Conservation (phyloP, 2,888 invertebrate species). For the Panopea generosa region DNA sequence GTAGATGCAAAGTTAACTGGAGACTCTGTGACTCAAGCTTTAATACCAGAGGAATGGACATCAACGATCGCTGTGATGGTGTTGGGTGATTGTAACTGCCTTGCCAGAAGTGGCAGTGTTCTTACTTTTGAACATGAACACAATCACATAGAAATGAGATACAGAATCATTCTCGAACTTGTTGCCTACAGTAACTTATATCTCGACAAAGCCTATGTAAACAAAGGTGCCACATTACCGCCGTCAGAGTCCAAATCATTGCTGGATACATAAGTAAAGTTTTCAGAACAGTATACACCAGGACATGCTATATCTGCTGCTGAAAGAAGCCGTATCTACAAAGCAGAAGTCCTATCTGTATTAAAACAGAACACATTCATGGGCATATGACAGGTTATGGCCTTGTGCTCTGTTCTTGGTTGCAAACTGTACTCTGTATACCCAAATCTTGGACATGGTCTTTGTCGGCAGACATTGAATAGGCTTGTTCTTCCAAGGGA, state of each 20-base stretch:
- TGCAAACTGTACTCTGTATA: conserved; percentile 37
- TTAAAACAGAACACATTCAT: conserved; percentile 21
- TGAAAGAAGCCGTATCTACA: conserved; percentile 12
- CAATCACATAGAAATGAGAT: conserved; percentile 26
- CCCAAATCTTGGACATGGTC: conserved; percentile 26
- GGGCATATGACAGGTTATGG: conserved; percentile 59
- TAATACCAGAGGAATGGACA: neutral
- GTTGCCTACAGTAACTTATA: conserved; percentile 22
- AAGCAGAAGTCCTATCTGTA: conserved; percentile 29
- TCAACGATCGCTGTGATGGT: conserved; percentile 6
- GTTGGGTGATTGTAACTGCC: conserved; percentile 35
- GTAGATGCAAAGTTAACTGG: neutral
- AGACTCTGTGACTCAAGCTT: neutral
- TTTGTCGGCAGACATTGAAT: conserved; percentile 12
- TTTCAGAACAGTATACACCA: conserved; percentile 21
- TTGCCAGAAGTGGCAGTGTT: conserved; percentile 27
- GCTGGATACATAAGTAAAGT: conserved; percentile 18
- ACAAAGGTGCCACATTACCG: neutral
- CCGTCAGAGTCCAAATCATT: conserved; percentile 4
- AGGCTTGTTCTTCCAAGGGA: conserved; percentile 11
- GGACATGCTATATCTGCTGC: neutral
- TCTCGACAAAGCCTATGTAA: neutral
- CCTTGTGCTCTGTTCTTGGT: conserved; percentile 23
- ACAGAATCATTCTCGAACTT: conserved; percentile 34
- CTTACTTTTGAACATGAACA: conserved; percentile 36